phyloP scores from a whole-genome alignment of 2,888 invertebrate species.

The Ethmia dodecea region DNA sequence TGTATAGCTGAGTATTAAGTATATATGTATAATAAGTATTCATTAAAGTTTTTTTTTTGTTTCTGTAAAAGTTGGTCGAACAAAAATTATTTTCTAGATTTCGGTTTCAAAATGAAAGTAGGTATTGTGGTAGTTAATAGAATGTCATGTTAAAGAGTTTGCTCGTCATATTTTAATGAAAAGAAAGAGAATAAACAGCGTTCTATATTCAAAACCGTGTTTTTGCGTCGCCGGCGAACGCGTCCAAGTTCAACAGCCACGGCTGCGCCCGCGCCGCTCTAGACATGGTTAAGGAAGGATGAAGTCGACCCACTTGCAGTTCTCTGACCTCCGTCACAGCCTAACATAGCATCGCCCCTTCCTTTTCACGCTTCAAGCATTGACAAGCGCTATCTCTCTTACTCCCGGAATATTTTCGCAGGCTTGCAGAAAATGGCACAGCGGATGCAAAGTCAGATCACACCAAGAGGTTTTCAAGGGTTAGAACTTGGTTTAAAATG shows the following conservation, averaged over 20 bases:
- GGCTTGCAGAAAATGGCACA: slow-evolving; percentile 66
- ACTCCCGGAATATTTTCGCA: slow-evolving; percentile 74
- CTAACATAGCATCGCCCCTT: slow-evolving; percentile 44
- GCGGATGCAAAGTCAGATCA: slow-evolving; percentile 43
- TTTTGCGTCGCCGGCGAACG: slow-evolving; percentile 45
- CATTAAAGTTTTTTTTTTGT: no score
- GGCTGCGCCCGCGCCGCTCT: slow-evolving; percentile 32
- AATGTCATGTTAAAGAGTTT: no score
- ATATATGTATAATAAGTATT: no score
- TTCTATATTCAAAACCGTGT: slow-evolving; percentile 66
- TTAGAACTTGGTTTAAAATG: no score
- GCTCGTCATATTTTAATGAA: slow-evolving; percentile 2
- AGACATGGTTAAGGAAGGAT: slow-evolving; percentile 66
- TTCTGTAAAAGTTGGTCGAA: no score
- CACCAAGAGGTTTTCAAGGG: slow-evolving; percentile 48
- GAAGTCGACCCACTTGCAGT: slow-evolving; percentile 74
- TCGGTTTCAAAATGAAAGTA: no score
- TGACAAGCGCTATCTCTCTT: slow-evolving; percentile 37
- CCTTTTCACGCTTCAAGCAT: slow-evolving; percentile 33
- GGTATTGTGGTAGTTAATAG: no score
- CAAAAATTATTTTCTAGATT: no score
- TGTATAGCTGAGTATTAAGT: no score
- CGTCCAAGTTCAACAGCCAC: slow-evolving; percentile 68
- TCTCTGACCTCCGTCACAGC: slow-evolving; percentile 69
- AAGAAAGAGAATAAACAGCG: slow-evolving; percentile 30